Base-by-base conservation (phyloP, 2,888 invertebrate species). In the Protophormia terraenovae region DNA sequence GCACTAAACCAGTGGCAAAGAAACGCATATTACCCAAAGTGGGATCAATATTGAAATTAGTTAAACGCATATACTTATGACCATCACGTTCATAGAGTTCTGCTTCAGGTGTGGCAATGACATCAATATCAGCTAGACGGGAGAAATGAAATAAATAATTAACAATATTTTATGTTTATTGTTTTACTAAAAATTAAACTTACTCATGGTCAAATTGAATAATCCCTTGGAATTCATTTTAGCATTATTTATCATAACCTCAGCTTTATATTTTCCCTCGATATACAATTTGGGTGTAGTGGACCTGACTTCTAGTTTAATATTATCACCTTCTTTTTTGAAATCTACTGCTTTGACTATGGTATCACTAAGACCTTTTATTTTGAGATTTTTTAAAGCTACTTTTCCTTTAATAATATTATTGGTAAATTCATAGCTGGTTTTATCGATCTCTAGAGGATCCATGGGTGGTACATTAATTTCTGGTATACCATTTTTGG, bases 11-110 rank as follows among this genome's bases (percentile, higher is more conserved):
- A 35, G 93, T 93, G 69, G 95, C 93, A 89, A 93, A 93, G 27
- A 95, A 92, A 81, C 93, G 94, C 94, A 96, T 94, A 81, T 93
- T 93, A 19, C 94, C 94, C 16, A 96, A 93, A 89, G 95, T 95
- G 4, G 96, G 95, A 41, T 94, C 93, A 92, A 95, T 93, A 89
- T 94, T 94, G 89, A 95, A 95, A 16, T 94, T 94, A 27, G 94
- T 93, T n/a, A 95, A 92, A 85, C 93, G 93, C 87, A 95, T 87
- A 89, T 94, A 95, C 5, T 93, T 94, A 64, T 94, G 94, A 8
- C 93, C 93, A 85, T 94, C 93, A 62, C 92, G 93, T 86, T 93
- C 93, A 87, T 94, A 93, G 3, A 95, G 93, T 78, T 93, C 93
- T n/a, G 95, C 95, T 64, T 93, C 93, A 66, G 95, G 88, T 87